Base-by-base conservation (phyloP, 2,888 invertebrate species). In the Drosophila cognata region DNA sequence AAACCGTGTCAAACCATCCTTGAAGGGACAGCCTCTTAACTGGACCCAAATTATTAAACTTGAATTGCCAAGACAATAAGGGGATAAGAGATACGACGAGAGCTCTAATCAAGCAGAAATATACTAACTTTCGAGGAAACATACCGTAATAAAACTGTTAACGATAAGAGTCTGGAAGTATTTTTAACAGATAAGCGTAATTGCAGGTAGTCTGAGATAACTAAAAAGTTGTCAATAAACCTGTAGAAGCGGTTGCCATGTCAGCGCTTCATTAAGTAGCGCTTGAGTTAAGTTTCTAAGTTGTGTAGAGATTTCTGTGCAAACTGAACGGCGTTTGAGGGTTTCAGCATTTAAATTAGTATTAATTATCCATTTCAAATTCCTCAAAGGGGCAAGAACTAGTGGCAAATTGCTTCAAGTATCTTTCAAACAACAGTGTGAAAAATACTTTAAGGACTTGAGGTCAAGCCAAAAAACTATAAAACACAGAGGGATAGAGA, bases 11-110 rank as follows among this genome's bases (percentile, higher is more conserved):
- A 38, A 41, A 4, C 8, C 0, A 10, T n/a, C 38, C n/a, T n/a
- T 38, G 38, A n/a, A 8, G 18, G 8, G 38, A 18, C 38, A 38
- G 18, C 18, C 8, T 36, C 36, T n/a, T 4, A 10, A n/a, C n/a
- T n/a, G 10, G n/a, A 0, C 2, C 4, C 4, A n/a, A 10, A n/a
- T n/a, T n/a, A n/a, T n/a, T 2, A 10, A 11, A 0, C 10, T n/a
- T n/a, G 4, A 10, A 10, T 10, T n/a, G 41, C 10, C 0, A 1
- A 41, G 10, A 41, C n/a, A 41, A 41, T n/a, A 41, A 0, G 10
- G 1, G 41, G 41, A n/a, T 10, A 10, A 10, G 41, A 41, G 2
- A n/a, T n/a, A n/a, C n/a, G 41, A 41, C 10, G n/a, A 13, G 43
- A 4, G 0, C 21, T 46, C 21, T 21, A 21, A 21, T 18, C n/a